These are phyloP conservation scores for Mirza zaza DNA, from an alignment of 2,113 vertebrate genomes.

Conservation along the genomic window DNA sequence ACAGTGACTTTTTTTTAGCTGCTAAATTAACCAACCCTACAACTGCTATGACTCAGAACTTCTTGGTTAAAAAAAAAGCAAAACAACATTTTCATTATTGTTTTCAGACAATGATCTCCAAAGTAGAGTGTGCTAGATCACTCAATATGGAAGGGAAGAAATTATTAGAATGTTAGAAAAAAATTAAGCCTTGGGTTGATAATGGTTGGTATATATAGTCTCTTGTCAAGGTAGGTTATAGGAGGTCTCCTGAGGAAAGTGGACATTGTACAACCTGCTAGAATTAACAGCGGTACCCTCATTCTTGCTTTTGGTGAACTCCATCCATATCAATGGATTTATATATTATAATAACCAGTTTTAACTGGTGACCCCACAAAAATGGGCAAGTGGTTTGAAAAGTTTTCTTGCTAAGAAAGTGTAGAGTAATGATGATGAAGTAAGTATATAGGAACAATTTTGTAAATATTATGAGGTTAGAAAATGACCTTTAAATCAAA, in stretches of 20 bases:
- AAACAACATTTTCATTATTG: not conserved
- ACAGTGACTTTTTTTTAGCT: not conserved
- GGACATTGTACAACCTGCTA: not conserved
- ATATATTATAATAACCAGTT: not conserved
- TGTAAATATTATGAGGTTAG: conserved; percentile 2
- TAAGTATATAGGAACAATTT: not conserved
- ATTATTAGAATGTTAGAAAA: not conserved
- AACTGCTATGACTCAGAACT: conserved; percentile 1
- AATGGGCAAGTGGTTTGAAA: conserved; percentile 33
- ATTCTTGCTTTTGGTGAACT: conserved; percentile 22
- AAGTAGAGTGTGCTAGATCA: not conserved
- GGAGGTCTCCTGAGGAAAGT: not conserved
- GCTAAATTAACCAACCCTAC: not conserved
- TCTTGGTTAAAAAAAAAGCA: not conserved
- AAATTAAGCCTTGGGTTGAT: not conserved
- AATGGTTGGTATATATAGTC: not conserved
- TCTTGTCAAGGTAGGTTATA: not conserved
- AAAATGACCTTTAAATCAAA: conserved; percentile 31
- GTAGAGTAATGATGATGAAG: not conserved
- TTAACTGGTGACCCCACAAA: conserved; percentile 15
- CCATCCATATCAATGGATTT: not conserved
- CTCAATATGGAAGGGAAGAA: not conserved
- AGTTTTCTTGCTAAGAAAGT: conserved; percentile 38
- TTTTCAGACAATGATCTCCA: conserved; percentile 7
- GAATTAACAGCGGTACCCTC: not conserved